Conservation (phyloP, 2,888 invertebrate genomes). For the Macaria liturata region DNA sequence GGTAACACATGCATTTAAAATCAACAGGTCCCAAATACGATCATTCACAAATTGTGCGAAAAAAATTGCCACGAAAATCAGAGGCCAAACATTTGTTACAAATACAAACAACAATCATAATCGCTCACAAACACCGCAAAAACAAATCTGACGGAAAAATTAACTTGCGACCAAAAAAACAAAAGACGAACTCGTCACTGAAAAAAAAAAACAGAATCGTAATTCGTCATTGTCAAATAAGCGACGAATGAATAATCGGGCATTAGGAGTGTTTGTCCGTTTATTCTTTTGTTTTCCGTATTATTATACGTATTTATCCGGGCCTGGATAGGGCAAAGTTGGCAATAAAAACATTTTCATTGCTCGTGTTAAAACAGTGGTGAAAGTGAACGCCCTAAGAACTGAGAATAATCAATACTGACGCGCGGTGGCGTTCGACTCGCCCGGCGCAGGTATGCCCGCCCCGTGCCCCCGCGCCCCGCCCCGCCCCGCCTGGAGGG, state of each 20-base stretch:
- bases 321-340: slow-evolving; percentile 52
- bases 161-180: slow-evolving; percentile 17
- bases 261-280: slow-evolving; percentile 53
- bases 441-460: slow-evolving; percentile 71
- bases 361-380: slow-evolving; percentile 79
- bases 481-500: slow-evolving; percentile 40
- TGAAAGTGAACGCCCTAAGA: slow-evolving; percentile 74
- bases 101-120: slow-evolving; percentile 13
- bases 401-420: slow-evolving; percentile 56
- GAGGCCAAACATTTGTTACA: slow-evolving; percentile 14
- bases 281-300: slow-evolving; percentile 50
- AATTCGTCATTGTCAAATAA: slow-evolving; percentile 48
- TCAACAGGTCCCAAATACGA: slow-evolving; percentile 18
- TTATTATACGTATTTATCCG: slow-evolving; percentile 54
- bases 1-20: background rate
- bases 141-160: slow-evolving; percentile 16
- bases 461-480: slow-evolving; percentile 48
- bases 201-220: slow-evolving; percentile 22
- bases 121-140: slow-evolving; percentile 14
- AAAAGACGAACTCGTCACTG: slow-evolving; percentile 5
- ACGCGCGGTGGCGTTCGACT: slow-evolving; percentile 49
- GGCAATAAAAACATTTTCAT: slow-evolving; percentile 80
- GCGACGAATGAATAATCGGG: slow-evolving; percentile 58
- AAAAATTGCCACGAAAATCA: slow-evolving; percentile 5
- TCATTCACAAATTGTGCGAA: slow-evolving; percentile 1